Conservation (phyloP, 1,140 invertebrate species). For the Thereuonema tuberculata region DNA sequence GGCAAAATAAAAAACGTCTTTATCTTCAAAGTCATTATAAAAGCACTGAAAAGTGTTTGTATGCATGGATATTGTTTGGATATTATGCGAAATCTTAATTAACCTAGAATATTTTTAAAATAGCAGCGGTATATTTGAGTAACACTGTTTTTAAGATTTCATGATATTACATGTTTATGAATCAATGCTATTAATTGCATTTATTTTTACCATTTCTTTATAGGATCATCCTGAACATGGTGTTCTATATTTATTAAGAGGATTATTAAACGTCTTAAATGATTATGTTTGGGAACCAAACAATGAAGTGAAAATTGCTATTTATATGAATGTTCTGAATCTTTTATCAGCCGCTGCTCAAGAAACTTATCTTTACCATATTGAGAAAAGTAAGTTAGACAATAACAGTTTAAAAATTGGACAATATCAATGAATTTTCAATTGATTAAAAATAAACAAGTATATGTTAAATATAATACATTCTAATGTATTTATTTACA, state of each 20-base stretch:
- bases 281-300: constrained; percentile 48
- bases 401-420: not conserved
- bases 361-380: constrained; percentile 63
- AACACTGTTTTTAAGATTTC: no score
- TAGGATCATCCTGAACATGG: constrained; percentile 73
- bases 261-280: constrained; percentile 56
- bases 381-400: constrained; percentile 51
- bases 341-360: constrained; percentile 56
- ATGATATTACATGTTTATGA: not conserved
- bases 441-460: not conserved
- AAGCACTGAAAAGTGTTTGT: no score
- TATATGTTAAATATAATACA: not conserved
- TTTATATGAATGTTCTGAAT: constrained; percentile 57
- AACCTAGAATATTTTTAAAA: no score
- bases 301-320: constrained; percentile 36
- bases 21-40: no score
- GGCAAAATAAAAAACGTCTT: no score
- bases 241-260: constrained; percentile 57
- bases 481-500: no score
- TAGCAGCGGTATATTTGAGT: no score
- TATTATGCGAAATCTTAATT: no score
- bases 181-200: constrained; percentile 19
- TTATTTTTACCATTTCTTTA: constrained; percentile 6
- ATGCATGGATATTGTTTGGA: no score
- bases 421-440: not conserved